These are phyloP conservation scores for Atta colombica DNA, from an alignment of 1,140 invertebrate species.

Conservation along the genomic window DNA sequence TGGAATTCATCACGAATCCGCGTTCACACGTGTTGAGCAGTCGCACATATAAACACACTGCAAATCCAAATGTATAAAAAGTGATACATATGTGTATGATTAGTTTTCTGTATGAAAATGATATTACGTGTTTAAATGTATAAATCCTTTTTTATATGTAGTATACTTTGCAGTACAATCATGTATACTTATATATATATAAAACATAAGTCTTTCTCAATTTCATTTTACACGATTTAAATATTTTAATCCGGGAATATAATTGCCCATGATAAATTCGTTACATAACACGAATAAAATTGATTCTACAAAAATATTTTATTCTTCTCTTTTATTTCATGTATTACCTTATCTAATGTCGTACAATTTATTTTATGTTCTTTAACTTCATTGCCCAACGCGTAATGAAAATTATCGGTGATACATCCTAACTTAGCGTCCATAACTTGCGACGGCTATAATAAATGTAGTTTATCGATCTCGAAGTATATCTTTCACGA, in stretches of 20 bases:
- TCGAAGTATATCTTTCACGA: slow-evolving; percentile 35
- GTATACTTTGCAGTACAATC: neutral
- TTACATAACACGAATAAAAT: neutral
- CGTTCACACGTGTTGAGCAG: slow-evolving; percentile 75
- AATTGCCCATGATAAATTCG: neutral
- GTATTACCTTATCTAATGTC: neutral
- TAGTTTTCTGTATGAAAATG: too few relatives aligned
- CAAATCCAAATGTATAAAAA: too few relatives aligned
- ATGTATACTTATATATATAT: neutral
- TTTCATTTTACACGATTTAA: slow-evolving; percentile 21
- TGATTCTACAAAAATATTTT: neutral
- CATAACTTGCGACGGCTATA: neutral
- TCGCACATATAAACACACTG: neutral
- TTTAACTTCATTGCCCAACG: neutral
- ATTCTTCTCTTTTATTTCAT: neutral
- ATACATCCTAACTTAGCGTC: neutral
- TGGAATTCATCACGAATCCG: slow-evolving; percentile 69
- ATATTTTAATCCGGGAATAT: neutral
- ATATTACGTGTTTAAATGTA: too few relatives aligned
- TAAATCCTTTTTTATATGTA: too few relatives aligned
- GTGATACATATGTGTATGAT: too few relatives aligned
- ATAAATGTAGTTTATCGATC: slow-evolving; percentile 17
- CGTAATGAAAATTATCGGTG: neutral
- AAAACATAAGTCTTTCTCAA: neutral
- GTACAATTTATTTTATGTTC: neutral